These are phyloP conservation scores for Branchipolynoe longqiensis DNA, from an alignment of 2,888 invertebrate genomes.

Conservation along the genomic window DNA sequence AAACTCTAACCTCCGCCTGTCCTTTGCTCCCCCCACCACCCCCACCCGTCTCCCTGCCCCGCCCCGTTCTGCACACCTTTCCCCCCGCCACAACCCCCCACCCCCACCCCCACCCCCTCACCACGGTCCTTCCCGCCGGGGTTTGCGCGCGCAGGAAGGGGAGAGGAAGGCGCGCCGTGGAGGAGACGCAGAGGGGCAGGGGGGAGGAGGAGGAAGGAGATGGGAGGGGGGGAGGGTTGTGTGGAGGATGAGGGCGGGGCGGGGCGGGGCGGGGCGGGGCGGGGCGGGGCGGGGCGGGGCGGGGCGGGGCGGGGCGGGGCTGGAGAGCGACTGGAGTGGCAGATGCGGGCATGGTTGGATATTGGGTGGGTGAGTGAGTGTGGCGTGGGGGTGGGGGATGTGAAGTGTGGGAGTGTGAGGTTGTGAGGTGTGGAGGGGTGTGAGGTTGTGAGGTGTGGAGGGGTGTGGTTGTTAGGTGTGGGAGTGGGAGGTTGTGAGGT, in stretches of 20 bases:
- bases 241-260: background rate
- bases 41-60: no score
- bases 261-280: background rate
- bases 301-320: background rate
- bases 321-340: background rate
- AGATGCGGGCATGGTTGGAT: no score
- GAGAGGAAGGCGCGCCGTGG: background rate
- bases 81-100: background rate
- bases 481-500: no score
- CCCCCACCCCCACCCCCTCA: background rate
- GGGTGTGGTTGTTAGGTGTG: no score
- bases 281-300: background rate
- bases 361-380: no score
- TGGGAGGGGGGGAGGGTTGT: background rate
- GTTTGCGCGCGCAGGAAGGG: background rate
- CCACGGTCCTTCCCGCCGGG: background rate
- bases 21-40: no score
- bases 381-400: no score
- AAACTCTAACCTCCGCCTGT: no score
- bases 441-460: no score
- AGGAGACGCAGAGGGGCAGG: background rate
- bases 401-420: no score
- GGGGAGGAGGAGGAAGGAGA: background rate
- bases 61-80: no score
- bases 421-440: no score